A percentile compares a stretch with the other conserved stretches of the same genome.
Conservation (phyloP, 2,888 invertebrate genomes). For the Lampropteryx suffumata region DNA sequence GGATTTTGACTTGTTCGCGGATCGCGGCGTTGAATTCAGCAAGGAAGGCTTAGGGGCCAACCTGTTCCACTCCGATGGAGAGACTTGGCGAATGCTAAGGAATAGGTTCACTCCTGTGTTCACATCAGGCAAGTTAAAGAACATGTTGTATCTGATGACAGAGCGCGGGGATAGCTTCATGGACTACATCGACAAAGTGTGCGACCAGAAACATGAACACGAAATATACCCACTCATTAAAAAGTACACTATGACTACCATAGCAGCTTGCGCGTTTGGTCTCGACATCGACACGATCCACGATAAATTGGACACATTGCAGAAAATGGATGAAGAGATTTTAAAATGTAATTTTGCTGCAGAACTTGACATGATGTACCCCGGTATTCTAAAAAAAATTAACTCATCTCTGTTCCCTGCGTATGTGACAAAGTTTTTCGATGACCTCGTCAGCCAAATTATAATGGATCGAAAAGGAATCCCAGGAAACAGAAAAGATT, state of each 20-base stretch:
- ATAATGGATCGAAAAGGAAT: conserved; percentile 44
- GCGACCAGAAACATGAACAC: conserved; percentile 33
- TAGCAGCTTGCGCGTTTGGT: conserved; percentile 54
- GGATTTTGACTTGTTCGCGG: conserved; percentile 54
- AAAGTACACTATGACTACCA: conserved; percentile 47
- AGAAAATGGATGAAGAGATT: conserved; percentile 30
- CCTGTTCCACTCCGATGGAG: conserved; percentile 54
- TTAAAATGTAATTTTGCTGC: conserved; percentile 25
- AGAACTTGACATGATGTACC: conserved; percentile 52
- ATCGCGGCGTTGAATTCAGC: conserved; percentile 53
- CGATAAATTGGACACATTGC: conserved; percentile 26
- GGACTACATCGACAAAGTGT: conserved; percentile 32
- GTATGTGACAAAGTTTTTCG: conserved; percentile 40
- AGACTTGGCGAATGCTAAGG: conserved; percentile 53
- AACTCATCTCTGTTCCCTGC: conserved; percentile 43
- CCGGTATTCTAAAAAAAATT: conserved; percentile 46
- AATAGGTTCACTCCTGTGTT: conserved; percentile 55
- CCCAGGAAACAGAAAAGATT: conserved; percentile 28
- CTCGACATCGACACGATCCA: conserved; percentile 44
- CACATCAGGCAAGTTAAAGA: conserved; percentile 58
- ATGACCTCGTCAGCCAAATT: conserved; percentile 40
- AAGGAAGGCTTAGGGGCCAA: conserved; percentile 53
- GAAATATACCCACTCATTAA: conserved; percentile 44
- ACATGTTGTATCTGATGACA: conserved; percentile 51
- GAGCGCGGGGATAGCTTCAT: conserved; percentile 37